Percentiles rank a stretch among this genome's conserved stretches.
Conservation (phyloP, 2,797 vertebrate genomes). For the Coranthus polyacanthus region DNA sequence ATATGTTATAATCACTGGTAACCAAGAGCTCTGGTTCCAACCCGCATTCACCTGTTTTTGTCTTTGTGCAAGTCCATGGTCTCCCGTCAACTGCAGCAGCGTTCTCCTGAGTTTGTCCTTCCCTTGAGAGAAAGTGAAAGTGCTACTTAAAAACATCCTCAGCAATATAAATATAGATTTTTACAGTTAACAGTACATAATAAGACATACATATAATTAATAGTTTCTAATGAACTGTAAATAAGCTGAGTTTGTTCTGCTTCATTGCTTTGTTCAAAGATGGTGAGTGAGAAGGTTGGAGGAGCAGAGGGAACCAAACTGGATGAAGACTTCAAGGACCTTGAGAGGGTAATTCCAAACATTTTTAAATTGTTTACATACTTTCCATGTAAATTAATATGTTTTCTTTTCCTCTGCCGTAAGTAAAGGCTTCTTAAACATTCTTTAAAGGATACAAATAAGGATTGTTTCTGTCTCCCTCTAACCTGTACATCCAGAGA, state of each 20-base stretch:
- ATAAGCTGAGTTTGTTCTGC: not conserved
- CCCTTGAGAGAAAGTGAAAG: too few relatives aligned
- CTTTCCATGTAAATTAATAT: not conserved
- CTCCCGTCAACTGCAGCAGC: too few relatives aligned
- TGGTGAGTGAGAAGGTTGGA: conserved; percentile 98
- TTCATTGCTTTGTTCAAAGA: conserved; percentile 73
- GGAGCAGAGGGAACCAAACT: conserved; percentile 97
- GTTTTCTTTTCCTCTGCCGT: not conserved
- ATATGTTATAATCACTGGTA: conserved; percentile 6
- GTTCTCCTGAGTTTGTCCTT: too few relatives aligned
- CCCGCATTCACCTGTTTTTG: too few relatives aligned
- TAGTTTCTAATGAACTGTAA: not conserved
- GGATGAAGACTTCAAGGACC: conserved; percentile 96
- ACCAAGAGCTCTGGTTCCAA: too few relatives aligned
- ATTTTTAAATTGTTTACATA: conserved; percentile 24
- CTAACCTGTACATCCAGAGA: conserved; percentile 83
- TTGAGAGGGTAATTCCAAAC: conserved; percentile 89
- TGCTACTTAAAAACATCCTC: too few relatives aligned
- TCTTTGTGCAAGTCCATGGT: too few relatives aligned
- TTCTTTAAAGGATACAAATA: too few relatives aligned
- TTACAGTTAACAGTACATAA: too few relatives aligned
- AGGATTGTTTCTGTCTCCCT: not conserved
- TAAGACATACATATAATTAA: too few relatives aligned
- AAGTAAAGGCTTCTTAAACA: conserved; percentile 7
- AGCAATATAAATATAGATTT: too few relatives aligned